Percentiles rank a stretch among this genome's conserved stretches.
Conservation (phyloP, 2,888 invertebrate genomes). For the Cataglyphis altisquamis region DNA sequence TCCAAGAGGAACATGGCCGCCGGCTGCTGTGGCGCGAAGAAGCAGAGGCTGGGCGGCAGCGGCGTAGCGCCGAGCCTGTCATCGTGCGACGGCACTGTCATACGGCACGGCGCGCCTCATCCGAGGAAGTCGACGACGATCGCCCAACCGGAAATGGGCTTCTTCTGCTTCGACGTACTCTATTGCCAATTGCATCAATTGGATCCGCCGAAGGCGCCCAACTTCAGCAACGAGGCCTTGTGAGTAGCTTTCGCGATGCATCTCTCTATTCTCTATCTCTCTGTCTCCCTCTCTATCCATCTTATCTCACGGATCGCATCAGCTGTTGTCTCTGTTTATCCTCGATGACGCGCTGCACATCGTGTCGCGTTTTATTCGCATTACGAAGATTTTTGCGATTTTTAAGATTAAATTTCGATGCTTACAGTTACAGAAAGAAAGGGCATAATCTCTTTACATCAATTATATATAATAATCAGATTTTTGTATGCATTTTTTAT, state of each 20-base stretch:
- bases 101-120: slow-evolving; percentile 83
- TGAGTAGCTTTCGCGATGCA: slow-evolving; percentile 88
- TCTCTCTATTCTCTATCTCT: slow-evolving; percentile 22
- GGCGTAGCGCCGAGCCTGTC: slow-evolving; percentile 84
- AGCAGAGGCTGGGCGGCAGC: slow-evolving; percentile 93
- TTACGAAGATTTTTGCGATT: neutral
- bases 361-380: neutral
- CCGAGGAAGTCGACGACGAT: slow-evolving; percentile 88
- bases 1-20: slow-evolving; percentile 88
- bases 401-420: neutral
- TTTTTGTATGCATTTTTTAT: neutral
- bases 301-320: slow-evolving; percentile 56
- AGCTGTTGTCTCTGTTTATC: slow-evolving; percentile 59
- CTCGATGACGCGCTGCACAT: slow-evolving; percentile 2
- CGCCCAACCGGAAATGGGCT: slow-evolving; percentile 98
- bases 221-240: slow-evolving; percentile 98
- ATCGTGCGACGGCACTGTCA: slow-evolving; percentile 88
- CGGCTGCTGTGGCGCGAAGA: slow-evolving; percentile 96
- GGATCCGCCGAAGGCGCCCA: slow-evolving; percentile 96
- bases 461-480: neutral
- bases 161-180: slow-evolving; percentile 99
- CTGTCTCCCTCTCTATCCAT: slow-evolving; percentile 32
- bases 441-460: neutral
- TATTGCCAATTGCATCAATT: slow-evolving; percentile 97
- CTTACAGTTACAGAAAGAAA: neutral